A percentile compares a stretch with the other conserved stretches of the same genome.
phyloP scores from a whole-genome alignment of 2,888 invertebrate species.

The Amphiduros pacificus region DNA sequence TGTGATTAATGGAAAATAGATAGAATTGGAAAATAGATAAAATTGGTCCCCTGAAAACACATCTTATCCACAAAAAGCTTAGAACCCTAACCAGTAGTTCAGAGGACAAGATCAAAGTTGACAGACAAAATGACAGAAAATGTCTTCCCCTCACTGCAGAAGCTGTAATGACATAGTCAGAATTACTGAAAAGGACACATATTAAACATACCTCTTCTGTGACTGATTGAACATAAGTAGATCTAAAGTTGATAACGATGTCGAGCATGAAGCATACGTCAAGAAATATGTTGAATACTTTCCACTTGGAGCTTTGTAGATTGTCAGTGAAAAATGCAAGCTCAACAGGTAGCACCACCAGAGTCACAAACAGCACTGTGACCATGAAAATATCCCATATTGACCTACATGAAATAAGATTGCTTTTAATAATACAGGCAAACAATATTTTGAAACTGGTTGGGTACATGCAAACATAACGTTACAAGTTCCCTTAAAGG shows the following conservation, averaged over 20 bases:
- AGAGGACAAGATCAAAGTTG: too few relatives aligned
- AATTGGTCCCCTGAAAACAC: too few relatives aligned
- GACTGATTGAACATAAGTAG: constrained; percentile 15
- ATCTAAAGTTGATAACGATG: constrained; percentile 21
- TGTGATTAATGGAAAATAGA: too few relatives aligned
- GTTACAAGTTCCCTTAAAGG: too few relatives aligned
- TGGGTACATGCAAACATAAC: too few relatives aligned
- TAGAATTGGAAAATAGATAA: too few relatives aligned
- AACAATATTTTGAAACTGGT: too few relatives aligned
- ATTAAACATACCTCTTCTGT: constrained; percentile 17
- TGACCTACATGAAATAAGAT: constrained; percentile 2
- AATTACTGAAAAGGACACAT: neutral
- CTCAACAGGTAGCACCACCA: constrained; percentile 15
- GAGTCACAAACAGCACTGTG: constrained; percentile 3
- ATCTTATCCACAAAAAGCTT: too few relatives aligned
- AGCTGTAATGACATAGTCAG: neutral
- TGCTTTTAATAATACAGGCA: too few relatives aligned
- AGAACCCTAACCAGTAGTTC: too few relatives aligned
- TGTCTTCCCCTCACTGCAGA: neutral
- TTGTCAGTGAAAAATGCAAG: constrained; percentile 14
- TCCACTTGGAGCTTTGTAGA: neutral
- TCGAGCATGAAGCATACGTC: constrained; percentile 20
- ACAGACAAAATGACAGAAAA: neutral
- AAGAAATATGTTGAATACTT: constrained; percentile 3
- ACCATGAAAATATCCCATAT: constrained; percentile 18